Base-by-base conservation (phyloP, 2,888 invertebrate genomes). In the Acanthococcus lagerstroemiae region DNA sequence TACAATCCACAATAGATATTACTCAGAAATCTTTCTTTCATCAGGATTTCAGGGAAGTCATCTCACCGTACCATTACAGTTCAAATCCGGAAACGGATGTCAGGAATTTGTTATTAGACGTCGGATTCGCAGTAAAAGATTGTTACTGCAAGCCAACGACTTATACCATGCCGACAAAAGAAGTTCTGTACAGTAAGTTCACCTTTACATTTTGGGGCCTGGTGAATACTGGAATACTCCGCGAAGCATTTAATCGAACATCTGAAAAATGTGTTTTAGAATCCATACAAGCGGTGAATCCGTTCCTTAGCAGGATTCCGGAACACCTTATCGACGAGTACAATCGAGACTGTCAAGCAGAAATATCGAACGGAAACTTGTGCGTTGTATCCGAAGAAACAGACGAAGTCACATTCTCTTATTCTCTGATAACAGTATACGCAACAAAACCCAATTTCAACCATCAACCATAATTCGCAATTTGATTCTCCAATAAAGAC, bases 261-360 rank as follows among this genome's bases (percentile, higher is more conserved):
- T n/a, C n/a, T n/a, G n/a, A n/a, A n/a, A n/a, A n/a, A n/a, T n/a
- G n/a, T 70, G 70, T 78, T 79, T 50, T 76, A 85, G 86, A 83
- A 72, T 83, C 86, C 50, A 79, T 84, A 0, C 77, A 79, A 68
- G 86, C 88, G 0, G 82, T 88, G 3, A 86, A 84, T 73, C 88
- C 88, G 0, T 88, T 87, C 72, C 73, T 84, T 66, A 77, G 79
- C 5, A 78, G 81, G 54, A 82, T 88, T 60, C 83, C 87, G 0
- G 73, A 77, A 1, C 74, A 80, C 1, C 72, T 83, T 19, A 81
- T 81, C 46, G 80, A 82, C 3, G 80, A 83, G 6, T 88, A 83
- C 73, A 75, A 83, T n/a, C 77, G 80, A 22, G 86, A 86, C 71
- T 81, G 84, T 66, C 37, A 61, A 54, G 30, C 50, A 30, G 52